These are phyloP conservation scores for Scaptomyza reducta DNA, from an alignment of 2,888 invertebrate species.

Conservation along the genomic window DNA sequence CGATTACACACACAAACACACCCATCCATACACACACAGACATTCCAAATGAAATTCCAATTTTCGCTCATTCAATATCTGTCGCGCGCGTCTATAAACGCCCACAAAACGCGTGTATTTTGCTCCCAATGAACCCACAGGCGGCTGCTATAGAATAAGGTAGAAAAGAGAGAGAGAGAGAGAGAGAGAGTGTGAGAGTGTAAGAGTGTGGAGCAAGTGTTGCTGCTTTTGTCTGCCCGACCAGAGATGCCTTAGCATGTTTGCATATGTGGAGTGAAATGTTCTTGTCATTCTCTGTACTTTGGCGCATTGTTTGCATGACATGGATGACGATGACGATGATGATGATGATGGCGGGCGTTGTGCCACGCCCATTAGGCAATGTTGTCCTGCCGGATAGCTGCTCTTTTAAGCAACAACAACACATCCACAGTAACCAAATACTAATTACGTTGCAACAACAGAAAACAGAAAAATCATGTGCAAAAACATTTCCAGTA, in stretches of 20 bases:
- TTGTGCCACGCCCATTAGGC: constrained; percentile 18
- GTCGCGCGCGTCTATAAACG: constrained; percentile 39
- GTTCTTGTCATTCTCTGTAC: constrained; percentile 52
- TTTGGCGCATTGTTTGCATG: constrained; percentile 36
- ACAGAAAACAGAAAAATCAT: no score
- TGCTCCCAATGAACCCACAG: constrained; percentile 27
- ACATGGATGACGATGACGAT: constrained; percentile 2
- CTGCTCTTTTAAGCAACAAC: constrained; percentile 37
- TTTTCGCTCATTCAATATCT: constrained; percentile 54
- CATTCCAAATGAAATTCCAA: constrained; percentile 50
- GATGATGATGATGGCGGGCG: background rate
- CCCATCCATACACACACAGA: constrained; percentile 7
- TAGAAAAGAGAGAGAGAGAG: background rate
- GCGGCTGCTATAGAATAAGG: constrained; percentile 6
- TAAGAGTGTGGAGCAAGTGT: constrained; percentile 6
- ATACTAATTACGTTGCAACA: constrained; percentile 46
- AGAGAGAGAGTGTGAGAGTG: background rate
- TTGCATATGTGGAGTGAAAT: constrained; percentile 54
- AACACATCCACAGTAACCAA: constrained; percentile 37
- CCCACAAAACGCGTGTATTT: constrained; percentile 51
- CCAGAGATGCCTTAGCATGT: constrained; percentile 33
- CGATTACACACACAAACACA: constrained; percentile 38
- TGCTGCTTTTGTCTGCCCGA: no score
- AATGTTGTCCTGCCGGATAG: constrained; percentile 22
- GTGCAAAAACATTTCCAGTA: no score